Percentiles rank a stretch among this genome's conserved stretches.
Evolutionary conservation across 2,113 vertebrate genomes (phyloP).

Genomic region (Semnornis frantzii): DNA sequence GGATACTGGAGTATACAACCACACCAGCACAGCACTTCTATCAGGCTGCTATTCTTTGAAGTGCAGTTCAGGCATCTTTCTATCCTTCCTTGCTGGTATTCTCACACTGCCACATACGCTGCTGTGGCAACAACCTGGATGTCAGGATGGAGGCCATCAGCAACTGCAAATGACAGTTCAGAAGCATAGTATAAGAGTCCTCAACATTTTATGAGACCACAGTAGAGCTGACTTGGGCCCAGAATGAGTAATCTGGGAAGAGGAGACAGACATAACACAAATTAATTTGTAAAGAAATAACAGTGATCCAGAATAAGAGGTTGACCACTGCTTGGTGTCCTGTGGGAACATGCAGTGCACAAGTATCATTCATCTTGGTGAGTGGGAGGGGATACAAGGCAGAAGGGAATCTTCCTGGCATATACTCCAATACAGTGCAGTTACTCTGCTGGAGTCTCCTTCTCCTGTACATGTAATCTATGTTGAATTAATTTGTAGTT

Average conservation of each 20-base stretch:
- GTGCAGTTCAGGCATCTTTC: background rate
- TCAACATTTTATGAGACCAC: background rate
- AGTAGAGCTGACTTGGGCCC: background rate
- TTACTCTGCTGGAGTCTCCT: conserved; percentile 50
- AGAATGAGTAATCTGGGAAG: background rate
- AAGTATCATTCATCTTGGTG: background rate
- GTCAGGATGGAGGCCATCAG: background rate
- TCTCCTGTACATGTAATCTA: conserved; percentile 33
- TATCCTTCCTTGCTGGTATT: background rate
- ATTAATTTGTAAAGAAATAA: background rate
- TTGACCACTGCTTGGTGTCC: background rate
- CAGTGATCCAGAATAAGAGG: background rate
- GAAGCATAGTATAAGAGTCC: background rate
- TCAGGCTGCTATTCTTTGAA: background rate
- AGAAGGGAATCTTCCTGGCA: background rate
- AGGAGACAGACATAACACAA: background rate
- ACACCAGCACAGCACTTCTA: background rate
- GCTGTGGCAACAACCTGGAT: background rate
- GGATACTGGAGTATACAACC: background rate
- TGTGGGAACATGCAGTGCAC: background rate
- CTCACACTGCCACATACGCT: background rate
- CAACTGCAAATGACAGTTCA: background rate
- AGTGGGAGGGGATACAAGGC: background rate
- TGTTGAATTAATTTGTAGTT: conserved; percentile 67
- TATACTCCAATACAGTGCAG: background rate